Base-by-base conservation (phyloP, 1,140 invertebrate species). In the Panulirus ornatus region DNA sequence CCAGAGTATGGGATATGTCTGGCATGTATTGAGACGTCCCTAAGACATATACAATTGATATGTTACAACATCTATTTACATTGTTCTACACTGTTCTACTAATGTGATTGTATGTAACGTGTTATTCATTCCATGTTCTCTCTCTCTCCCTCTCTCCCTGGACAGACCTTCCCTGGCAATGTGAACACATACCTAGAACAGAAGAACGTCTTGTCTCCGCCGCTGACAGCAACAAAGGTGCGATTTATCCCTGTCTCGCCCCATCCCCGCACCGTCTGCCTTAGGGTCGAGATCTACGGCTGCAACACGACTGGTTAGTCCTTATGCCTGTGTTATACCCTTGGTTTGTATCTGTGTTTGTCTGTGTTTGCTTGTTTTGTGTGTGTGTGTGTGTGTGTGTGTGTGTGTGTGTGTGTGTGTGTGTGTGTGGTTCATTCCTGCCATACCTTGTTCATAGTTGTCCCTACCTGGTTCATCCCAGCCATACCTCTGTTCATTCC, bases 211-310 rank as follows among this genome's bases (percentile, higher is more conserved):
- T 94, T 98, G 91, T 97, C 98, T 92, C 96, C 97, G 9, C 97
- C 97, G 5, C 96, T 98, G 91, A 95, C 98, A 47, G 97, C 97
- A 0, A 97, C 96, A 70, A 97, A 96, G 94, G 95, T 98, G 71
- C 96, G 98, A 54, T 97, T 98, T 94, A 96, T 98, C 93, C 98
- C 98, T 19, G 97, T 97, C 94, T 97, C 97, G 84, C 95, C 96
- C 89, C 97, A 98, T 93, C 96, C 97, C 38, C 95, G 98, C 73
- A 98, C 97, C 0, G 97, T 98, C 30, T 99, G 98, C 94, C 96
- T 99, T 96, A 95, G 98, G 92, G 97, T 98, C 11, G 98, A 98
- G 94, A 94, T 98, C 84, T 97, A 97, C 93, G 97, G 97, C 89
- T 98, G 97, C 93, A 95, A 95, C 70, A 97, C 97, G 96, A 96